Conservation (phyloP, 2,888 invertebrate species). For the Scaeva pyrastri region DNA sequence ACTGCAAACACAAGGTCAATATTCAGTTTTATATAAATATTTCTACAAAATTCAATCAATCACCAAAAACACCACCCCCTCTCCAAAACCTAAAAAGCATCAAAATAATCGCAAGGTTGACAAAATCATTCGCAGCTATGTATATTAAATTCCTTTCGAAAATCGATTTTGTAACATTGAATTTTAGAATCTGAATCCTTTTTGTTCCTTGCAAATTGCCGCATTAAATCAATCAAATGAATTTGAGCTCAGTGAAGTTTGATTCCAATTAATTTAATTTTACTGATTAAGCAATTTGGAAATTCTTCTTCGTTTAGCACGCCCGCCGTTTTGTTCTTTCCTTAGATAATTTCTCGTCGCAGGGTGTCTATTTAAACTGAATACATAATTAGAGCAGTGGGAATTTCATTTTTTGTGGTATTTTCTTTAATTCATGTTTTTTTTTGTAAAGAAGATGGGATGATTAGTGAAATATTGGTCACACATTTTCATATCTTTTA, state of each 20-base stretch:
- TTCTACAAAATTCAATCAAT: constrained; percentile 60
- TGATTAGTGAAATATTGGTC: too few species aligned
- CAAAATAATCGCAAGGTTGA: constrained; percentile 1
- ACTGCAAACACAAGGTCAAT: neutral
- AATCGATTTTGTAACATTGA: constrained; percentile 42
- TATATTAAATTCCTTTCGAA: constrained; percentile 31
- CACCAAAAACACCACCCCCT: neutral
- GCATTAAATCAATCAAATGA: constrained; percentile 23
- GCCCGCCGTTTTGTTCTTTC: neutral
- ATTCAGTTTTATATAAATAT: constrained; percentile 25
- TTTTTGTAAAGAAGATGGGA: too few species aligned
- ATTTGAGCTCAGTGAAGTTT: constrained; percentile 59
- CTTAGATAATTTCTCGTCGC: neutral
- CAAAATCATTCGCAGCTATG: neutral
- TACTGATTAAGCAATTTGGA: constrained; percentile 66
- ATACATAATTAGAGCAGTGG: neutral
- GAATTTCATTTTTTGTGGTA: neutral
- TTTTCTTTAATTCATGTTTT: neutral
- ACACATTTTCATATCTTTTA: too few species aligned
- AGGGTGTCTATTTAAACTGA: neutral
- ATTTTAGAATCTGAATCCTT: neutral
- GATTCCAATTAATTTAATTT: constrained; percentile 70
- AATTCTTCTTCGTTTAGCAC: constrained; percentile 40
- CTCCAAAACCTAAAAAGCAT: neutral
- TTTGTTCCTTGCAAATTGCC: neutral